Percentiles rank a stretch among this genome's conserved stretches.
Conservation (phyloP, 2,888 invertebrate species). For the Plusia festucae region DNA sequence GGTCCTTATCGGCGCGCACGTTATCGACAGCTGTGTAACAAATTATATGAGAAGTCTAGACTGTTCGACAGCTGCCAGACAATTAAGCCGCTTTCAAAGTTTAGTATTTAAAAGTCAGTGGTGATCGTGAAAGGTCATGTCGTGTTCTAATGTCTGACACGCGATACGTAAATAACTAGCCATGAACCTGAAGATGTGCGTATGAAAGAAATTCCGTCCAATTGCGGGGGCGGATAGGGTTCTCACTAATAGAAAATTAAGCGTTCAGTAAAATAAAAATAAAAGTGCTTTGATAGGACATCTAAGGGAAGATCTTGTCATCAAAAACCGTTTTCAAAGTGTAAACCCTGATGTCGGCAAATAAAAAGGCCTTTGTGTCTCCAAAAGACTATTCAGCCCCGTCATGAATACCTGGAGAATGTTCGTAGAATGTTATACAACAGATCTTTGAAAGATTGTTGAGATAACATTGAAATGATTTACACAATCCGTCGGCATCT, state of each 20-base stretch:
- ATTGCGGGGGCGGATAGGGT: conserved; percentile 52
- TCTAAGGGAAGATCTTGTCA: not conserved
- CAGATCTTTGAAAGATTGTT: conserved; percentile 3
- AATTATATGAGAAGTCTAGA: conserved; percentile 38
- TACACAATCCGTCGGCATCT: not conserved
- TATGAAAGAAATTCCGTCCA: conserved; percentile 58
- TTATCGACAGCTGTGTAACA: conserved; percentile 39
- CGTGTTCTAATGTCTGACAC: conserved; percentile 64
- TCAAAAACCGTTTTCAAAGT: not conserved
- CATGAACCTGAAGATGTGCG: conserved; percentile 71
- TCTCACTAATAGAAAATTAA: conserved; percentile 11
- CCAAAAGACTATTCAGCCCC: not conserved
- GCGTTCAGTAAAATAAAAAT: conserved; percentile 11
- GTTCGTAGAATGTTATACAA: not conserved
- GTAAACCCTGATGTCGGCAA: not conserved
- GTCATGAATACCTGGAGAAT: not conserved
- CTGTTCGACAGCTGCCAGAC: conserved; percentile 50
- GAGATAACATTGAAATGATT: conserved; percentile 7
- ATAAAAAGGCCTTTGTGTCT: not conserved
- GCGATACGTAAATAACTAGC: conserved; percentile 65
- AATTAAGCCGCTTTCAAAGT: conserved; percentile 40
- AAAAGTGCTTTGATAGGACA: not conserved
- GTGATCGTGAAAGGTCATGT: conserved; percentile 58
- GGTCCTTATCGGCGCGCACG: conserved; percentile 29
- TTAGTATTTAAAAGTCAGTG: conserved; percentile 42